Base-by-base conservation (phyloP, 1,140 invertebrate genomes). In the Panulirus ornatus region DNA sequence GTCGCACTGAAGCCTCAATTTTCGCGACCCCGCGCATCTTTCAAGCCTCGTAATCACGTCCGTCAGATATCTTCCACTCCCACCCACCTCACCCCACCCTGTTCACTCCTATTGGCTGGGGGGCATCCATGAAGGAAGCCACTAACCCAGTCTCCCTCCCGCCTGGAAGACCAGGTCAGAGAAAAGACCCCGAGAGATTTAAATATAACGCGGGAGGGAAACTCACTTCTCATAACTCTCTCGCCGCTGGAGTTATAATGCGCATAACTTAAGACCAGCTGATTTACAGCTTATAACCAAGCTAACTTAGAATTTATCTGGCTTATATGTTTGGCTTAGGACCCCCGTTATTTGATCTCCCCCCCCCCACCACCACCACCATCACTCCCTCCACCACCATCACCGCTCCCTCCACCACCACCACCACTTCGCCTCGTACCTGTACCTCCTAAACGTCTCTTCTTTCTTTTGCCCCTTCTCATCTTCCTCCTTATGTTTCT, bases 231-330 rank as follows among this genome's bases (percentile, higher is more conserved):
- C 54, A 81, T 81, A 81, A 81, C 36, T 58, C 44, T 22, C 2
- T 36, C n/a, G 47, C 27, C 30, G 78, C 47, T 19, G 36, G 78
- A 81, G 30, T 81, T 81, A 81, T 81, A 81, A 81, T 16, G 30
- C 30, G 44, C 47, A 58, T 81, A 58, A 58, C 78, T 81, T 81
- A 81, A 34, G 58, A 58, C 78, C 34, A 14, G 36, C 78, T 58
- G 78, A 81, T 81, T 81, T 81, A 81, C 78, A 81, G 78, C 47
- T 47, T 81, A 81, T 81, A 81, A 81, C 78, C 44, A 36, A 81
- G 78, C 78, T 81, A 81, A 81, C 78, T 81, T 81, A 58, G 16
- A 58, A 81, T 81, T 81, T 81, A 81, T 81, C 78, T 81, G 58
- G 47, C 78, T 34, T 54, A 51, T 81, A 81, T 58, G 58, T 81